Evolutionary conservation across 2,113 vertebrate genomes (phyloP), one percentile per base, ranked within the genome.

Genomic region (Hippocampus mohnikei): DNA sequence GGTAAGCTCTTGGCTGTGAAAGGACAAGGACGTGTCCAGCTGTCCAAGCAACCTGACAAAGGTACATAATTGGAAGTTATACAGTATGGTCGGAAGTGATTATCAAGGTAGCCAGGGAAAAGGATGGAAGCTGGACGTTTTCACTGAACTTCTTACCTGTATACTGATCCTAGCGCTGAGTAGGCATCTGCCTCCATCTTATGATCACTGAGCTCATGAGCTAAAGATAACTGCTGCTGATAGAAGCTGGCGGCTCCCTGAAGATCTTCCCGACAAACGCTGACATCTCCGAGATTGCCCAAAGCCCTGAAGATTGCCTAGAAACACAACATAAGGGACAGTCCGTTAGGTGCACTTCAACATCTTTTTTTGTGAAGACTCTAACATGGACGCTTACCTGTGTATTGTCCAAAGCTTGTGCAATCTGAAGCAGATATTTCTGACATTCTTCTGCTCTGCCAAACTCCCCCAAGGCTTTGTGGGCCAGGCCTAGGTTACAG

Each of bases 401-500:
- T 66, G 93, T 91, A 85, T 98, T 96, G 78, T 94, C 93, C 81
- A 98, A 83, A 46, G 95, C 92, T 87, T 96, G 95, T 12, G 96
- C 95, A 21, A 98, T 85, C 44, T 95, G 96, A 55, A 98, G 87
- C 61, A 98, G 92, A 81, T 96, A 96, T 84, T 94, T 94, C 50
- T 98, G 96, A 89, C 96, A 98, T 80, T 98, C 96, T 84, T 98
- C 96, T 0, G 96, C 96, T 85, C 94, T 95, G 87, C 16, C 83
- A 80, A 93, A 94, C 82, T 96, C 94, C 84, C 93, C 92, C 79
- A 98, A 84, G 1, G 96, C 96, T 88, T 98, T 98, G 91, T 96
- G 94, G 6, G 96, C 96, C 65, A 98, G 85, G 77, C 96, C 96
- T 53, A 98, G 87, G 92, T 98, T 98, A 84, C 96, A 98, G 75